Percentiles rank a stretch among this genome's conserved stretches.
phyloP scores from a whole-genome alignment of 2,797 vertebrate species.

The Sandelia bainsii region DNA sequence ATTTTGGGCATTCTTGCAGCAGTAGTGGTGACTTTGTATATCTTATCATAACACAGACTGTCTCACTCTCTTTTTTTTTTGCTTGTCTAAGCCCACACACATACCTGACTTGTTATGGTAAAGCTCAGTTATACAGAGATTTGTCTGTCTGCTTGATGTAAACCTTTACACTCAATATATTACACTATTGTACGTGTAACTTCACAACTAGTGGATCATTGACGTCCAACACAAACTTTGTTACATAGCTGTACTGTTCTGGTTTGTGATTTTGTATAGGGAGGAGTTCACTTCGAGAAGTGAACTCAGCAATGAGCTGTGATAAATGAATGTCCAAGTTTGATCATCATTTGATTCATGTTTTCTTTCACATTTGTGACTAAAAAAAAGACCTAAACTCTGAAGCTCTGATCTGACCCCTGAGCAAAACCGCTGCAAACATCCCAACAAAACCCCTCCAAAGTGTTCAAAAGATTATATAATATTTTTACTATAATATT shows the following conservation, averaged over 20 bases:
- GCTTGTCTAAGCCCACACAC: slow-evolving; percentile 42
- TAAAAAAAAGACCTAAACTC: slow-evolving; percentile 11
- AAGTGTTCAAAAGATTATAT: neutral
- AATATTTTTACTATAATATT: too few relatives aligned
- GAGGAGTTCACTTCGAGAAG: too few relatives aligned
- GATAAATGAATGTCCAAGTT: too few relatives aligned
- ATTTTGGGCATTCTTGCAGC: slow-evolving; percentile 73
- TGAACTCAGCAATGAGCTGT: slow-evolving; percentile 2
- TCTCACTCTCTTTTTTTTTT: slow-evolving; percentile 32
- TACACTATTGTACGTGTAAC: neutral
- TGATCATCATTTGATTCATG: neutral
- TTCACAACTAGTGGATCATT: neutral
- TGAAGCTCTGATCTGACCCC: neutral
- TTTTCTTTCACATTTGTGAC: slow-evolving; percentile 6
- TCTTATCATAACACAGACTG: slow-evolving; percentile 60
- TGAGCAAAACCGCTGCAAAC: neutral
- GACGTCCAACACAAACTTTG: slow-evolving; percentile 15
- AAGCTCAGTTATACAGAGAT: slow-evolving; percentile 39
- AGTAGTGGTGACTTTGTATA: slow-evolving; percentile 44
- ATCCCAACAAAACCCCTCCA: neutral
- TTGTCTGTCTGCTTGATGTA: slow-evolving; percentile 22
- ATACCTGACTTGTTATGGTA: slow-evolving; percentile 61
- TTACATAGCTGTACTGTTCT: slow-evolving; percentile 21
- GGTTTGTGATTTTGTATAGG: slow-evolving; percentile 10
- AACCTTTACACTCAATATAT: slow-evolving; percentile 23